phyloP scores from a whole-genome alignment of 2,113 vertebrate genomes.

The Chloebia gouldiae region DNA sequence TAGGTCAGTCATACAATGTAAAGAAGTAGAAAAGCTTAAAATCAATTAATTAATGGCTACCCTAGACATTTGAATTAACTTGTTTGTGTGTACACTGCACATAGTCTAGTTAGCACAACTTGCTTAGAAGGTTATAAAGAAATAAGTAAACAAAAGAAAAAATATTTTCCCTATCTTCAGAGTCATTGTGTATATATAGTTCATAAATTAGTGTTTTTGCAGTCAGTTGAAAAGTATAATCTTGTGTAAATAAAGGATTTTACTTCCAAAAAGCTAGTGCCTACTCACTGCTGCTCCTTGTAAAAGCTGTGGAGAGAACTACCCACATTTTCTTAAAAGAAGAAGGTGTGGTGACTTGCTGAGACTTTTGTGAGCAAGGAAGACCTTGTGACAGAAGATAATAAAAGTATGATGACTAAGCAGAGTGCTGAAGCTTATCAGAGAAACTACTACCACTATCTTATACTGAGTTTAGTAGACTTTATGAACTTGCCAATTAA shows the following conservation, averaged over 20 bases:
- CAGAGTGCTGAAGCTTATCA: constrained; percentile 40
- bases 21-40: neutral
- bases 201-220: neutral
- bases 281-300: neutral
- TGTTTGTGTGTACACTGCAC: neutral
- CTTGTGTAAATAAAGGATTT: neutral
- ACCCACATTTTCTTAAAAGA: constrained; percentile 24
- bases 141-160: neutral
- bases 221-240: neutral
- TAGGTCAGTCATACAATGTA: neutral
- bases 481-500: neutral
- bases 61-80: neutral
- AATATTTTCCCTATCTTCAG: neutral
- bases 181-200: neutral
- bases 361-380: constrained; percentile 16
- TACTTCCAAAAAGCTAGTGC: neutral
- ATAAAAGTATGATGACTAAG: constrained; percentile 39
- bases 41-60: neutral
- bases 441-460: neutral
- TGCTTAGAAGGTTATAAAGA: neutral
- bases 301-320: constrained; percentile 23
- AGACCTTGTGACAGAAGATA: constrained; percentile 43
- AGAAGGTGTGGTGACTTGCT: constrained; percentile 40
- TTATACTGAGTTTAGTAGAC: neutral
- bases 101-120: neutral